Evolutionary conservation across 2,113 vertebrate species (phyloP), one percentile per base, ranked within the genome.

Genomic region (Desmodus rotundus): DNA sequence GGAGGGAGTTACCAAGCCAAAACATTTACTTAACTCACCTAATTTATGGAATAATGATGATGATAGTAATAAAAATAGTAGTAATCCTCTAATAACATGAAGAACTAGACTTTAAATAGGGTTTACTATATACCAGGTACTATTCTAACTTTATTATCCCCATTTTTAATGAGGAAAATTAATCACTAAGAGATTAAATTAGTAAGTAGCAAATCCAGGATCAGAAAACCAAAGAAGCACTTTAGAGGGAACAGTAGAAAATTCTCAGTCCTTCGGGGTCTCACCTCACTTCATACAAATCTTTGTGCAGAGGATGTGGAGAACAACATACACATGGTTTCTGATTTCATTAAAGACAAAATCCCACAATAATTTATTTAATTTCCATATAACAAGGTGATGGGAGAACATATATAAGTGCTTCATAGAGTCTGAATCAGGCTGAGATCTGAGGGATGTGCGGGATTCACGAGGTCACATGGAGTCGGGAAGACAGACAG

Each of bases 101-200:
- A 73, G 15, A 86, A 70, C 19, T 33, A 67, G 17, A 3, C 12
- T 87, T 89, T 58, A 72, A 68, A 47, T 41, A 81, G 26, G 26
- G 15, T 74, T 91, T 91, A n/a, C 4, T 73, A 20, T 56, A 24
- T 68, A 5, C 15, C 47, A 83, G 52, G 38, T 33, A 92, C 33
- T 68, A 14, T 92, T 70, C 65, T 85, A 52, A 84, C 38, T 50
- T 26, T 80, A 78, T 87, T 45, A 52, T 73, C 36, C 38, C 9
- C 36, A 86, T 72, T 96, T 93, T 86, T 77, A 20, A 80, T 38
- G 19, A 94, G 28, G 24, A 92, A 74, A 67, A 36, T 78, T 31
- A 95, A 36, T 73, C 65, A 84, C n/a, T 74, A 67, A 74, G 43
- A 76, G 31, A 90, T 54, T 73, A 92, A 94, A 50, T 72, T 72